Evolutionary conservation across 2,888 invertebrate species (phyloP), one percentile per base, ranked within the genome.

Genomic region (Mythimna pallens): DNA sequence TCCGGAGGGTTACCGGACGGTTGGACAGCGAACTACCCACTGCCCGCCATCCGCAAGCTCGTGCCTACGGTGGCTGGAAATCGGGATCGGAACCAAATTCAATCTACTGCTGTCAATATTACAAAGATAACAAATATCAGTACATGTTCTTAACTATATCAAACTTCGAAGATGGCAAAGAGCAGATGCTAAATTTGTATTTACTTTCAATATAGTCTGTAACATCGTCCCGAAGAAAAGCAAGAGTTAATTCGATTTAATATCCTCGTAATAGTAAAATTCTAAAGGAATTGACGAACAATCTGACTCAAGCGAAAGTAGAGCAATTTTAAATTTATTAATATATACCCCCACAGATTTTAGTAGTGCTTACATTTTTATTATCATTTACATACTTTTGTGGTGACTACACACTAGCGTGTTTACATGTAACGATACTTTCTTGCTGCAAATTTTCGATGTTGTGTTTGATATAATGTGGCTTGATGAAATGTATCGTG

Each of bases 321-420:
- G 4, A 65, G 64, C 30, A 54, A 69, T 81, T 81, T 63, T 17
- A 34, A 81, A 70, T 76, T 81, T 66, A 81, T 66, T 76, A 64
- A 43, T 43, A 43, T 43, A 63, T 3, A 74, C 22, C 54, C 61
- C 62, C 40, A 7, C 34, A 76, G 54, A 70, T 78, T 68, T 78
- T 61, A 69, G 61, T 76, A 63, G 58, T 43, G 25, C 76, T 81
- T 54, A 50, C 0, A 54, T 55, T 70, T 75, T 78, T 65, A 70
- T 81, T 65, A 69, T 66, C 20, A 62, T 36, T 17, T 25, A 12
- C 73, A 47, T 47, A 47, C 47, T 47, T 47, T 17, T 47, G 30
- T 36, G 52, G 10, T 10, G n/a, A 36, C 43, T 36, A n/a, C 1
- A 54, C 25, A 77, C 43, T 47, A 17, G 43, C 34, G 8, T 22